Percentiles rank a stretch among this genome's conserved stretches.
These are phyloP conservation scores for Halcyon senegalensis DNA, from an alignment of 2,113 vertebrate genomes.

Conservation along the genomic window DNA sequence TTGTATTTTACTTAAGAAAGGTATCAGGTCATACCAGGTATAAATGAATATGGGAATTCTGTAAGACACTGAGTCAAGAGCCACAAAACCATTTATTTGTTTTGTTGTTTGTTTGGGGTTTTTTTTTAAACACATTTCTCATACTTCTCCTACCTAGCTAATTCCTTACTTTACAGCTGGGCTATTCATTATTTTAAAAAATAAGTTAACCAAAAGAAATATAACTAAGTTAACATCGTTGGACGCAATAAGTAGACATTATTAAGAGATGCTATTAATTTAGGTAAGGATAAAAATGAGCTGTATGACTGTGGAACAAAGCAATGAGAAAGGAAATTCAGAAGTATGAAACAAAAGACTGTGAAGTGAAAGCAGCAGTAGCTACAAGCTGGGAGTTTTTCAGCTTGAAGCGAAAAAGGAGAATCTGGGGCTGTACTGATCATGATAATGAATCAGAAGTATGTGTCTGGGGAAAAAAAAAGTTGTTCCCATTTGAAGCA, in stretches of 20 bases:
- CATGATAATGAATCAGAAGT: not conserved
- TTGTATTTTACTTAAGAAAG: not conserved
- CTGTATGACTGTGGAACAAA: not conserved
- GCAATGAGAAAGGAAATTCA: not conserved
- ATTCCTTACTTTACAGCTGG: not conserved
- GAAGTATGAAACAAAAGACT: not conserved
- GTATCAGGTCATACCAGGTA: not conserved
- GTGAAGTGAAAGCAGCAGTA: not conserved
- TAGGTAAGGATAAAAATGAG: not conserved
- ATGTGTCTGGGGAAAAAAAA: not conserved
- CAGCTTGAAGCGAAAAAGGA: not conserved
- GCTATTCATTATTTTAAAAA: not conserved
- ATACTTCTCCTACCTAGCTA: not conserved
- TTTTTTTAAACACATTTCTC: not conserved
- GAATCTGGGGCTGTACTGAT: not conserved
- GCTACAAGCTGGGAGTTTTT: not conserved
- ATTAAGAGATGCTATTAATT: not conserved
- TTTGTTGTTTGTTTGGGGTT: too few species aligned
- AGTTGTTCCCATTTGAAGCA: not conserved
- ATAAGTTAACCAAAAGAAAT: not conserved
- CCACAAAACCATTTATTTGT: not conserved
- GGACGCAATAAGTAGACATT: not conserved
- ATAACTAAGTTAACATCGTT: not conserved
- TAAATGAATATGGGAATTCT: not conserved
- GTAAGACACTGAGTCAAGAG: not conserved